Percentiles rank a stretch among this genome's conserved stretches.
Evolutionary conservation across 2,797 vertebrate species (phyloP).

Genomic region (Lepilemur septentrionalis): DNA sequence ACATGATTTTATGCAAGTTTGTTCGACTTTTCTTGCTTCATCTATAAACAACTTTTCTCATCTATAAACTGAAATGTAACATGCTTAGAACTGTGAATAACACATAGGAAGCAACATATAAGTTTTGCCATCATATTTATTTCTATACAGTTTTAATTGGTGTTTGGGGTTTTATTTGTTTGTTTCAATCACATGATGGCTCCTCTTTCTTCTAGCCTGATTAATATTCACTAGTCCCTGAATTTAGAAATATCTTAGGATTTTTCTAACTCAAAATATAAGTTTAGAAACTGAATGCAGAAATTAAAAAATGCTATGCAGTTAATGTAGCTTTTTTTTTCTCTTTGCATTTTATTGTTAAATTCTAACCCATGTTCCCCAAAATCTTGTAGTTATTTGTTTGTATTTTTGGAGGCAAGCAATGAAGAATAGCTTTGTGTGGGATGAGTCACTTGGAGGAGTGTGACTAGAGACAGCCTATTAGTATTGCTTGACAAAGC

Average conservation of each 20-base stretch:
- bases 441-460: constrained; percentile 2
- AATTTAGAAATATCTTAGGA: not conserved
- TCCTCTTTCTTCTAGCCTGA: not conserved
- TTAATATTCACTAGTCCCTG: not conserved
- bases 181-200: not conserved
- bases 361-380: not conserved
- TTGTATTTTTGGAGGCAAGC: constrained; percentile 1
- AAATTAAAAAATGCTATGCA: not conserved
- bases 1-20: not conserved
- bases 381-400: not conserved
- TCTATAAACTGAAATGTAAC: not conserved
- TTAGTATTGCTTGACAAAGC: constrained; percentile 44
- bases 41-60: not conserved
- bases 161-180: not conserved
- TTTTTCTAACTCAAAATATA: not conserved
- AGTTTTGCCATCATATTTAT: not conserved
- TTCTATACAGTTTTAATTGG: not conserved
- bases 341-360: not conserved
- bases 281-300: not conserved
- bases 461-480: constrained; percentile 10
- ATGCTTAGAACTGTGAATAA: too few relatives aligned
- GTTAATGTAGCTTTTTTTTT: not conserved
- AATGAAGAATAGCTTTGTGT: not conserved
- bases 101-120: not conserved
- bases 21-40: not conserved